A percentile compares a stretch with the other conserved stretches of the same genome.
Evolutionary conservation across 2,797 vertebrate genomes (phyloP).

Genomic region (Masticophis lateralis): DNA sequence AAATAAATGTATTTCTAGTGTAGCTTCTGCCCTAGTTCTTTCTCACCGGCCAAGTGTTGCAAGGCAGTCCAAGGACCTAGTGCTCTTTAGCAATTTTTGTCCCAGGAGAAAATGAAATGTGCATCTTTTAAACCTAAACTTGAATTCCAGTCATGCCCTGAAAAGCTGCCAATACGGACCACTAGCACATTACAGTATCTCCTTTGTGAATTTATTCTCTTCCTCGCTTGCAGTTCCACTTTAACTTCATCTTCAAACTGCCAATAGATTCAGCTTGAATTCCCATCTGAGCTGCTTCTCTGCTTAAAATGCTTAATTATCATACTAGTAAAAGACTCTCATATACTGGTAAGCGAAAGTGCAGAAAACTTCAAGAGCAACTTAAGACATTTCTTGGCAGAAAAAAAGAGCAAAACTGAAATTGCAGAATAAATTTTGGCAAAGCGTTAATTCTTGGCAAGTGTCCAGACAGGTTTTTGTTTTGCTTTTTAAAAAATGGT

Average conservation of each 20-base stretch:
- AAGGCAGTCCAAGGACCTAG: neutral
- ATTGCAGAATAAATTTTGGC: neutral
- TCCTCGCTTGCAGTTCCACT: neutral
- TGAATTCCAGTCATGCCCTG: neutral
- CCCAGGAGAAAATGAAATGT: neutral
- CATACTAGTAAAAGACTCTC: neutral
- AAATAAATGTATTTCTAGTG: neutral
- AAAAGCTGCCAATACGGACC: neutral
- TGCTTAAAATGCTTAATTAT: neutral
- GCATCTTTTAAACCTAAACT: neutral
- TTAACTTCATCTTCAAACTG: neutral
- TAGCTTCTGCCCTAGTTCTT: neutral
- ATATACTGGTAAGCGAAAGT: neutral
- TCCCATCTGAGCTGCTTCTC: neutral
- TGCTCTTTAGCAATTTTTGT: neutral
- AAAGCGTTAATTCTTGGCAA: neutral
- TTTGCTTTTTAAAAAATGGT: neutral
- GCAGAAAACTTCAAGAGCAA: neutral
- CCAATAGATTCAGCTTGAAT: neutral
- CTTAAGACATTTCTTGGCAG: neutral
- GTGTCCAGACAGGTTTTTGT: neutral
- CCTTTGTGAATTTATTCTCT: neutral
- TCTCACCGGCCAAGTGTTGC: neutral
- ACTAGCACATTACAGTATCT: neutral
- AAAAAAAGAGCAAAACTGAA: neutral